Evolutionary conservation across 2,113 vertebrate genomes (phyloP).

Genomic region (Pseudonaja textilis): DNA sequence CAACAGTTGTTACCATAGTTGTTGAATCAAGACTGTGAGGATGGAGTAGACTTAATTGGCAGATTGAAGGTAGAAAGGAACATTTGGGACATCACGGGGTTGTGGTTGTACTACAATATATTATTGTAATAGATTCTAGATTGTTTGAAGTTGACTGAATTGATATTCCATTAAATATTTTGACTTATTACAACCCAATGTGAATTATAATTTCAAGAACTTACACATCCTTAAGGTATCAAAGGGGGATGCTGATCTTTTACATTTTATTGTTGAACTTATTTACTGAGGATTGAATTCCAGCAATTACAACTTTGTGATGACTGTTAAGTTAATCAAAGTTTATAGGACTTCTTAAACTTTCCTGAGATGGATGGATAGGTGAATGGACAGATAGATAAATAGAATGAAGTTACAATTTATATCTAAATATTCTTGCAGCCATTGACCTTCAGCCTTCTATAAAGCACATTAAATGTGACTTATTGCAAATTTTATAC

Average conservation of each 20-base stretch:
- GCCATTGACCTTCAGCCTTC: constrained; percentile 56
- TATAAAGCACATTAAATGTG: constrained; percentile 9
- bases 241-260: neutral
- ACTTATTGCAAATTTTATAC: neutral
- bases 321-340: constrained; percentile 32
- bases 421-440: constrained; percentile 19
- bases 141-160: neutral
- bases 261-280: constrained; percentile 28
- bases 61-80: neutral
- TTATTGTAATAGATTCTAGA: neutral
- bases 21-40: neutral
- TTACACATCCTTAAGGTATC: neutral
- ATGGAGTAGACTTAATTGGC: no score
- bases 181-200: neutral
- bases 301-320: constrained; percentile 28
- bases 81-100: no score
- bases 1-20: neutral
- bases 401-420: constrained; percentile 46
- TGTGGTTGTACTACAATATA: neutral
- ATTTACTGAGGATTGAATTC: constrained; percentile 28
- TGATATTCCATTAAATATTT: neutral
- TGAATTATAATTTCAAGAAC: neutral
- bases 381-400: neutral
- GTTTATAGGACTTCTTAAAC: constrained; percentile 31
- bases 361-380: neutral